Base-by-base conservation (phyloP, 1,140 invertebrate species). In the Drosophila bifasciata region DNA sequence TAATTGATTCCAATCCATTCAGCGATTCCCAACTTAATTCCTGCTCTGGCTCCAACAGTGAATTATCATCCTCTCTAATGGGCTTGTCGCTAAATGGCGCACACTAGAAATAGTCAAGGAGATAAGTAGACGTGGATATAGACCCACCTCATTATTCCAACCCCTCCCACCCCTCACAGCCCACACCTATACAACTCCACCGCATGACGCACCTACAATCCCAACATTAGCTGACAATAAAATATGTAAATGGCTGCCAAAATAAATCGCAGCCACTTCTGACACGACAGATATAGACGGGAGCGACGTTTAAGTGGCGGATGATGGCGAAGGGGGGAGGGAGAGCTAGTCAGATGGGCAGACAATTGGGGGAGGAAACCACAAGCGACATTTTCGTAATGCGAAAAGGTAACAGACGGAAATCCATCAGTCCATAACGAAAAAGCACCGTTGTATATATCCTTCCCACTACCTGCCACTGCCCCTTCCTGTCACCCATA, bases 241-340 rank as follows among this genome's bases (percentile, higher is more conserved):
- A 86, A 86, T 86, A 86, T 86, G 81, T 81, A 88, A 86, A 88
- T 86, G 83, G 62, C 56, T 61, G 77, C 68, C 78, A 74, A 36
- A 78, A 85, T 85, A 85, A 85, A 85, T 86, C 78, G 83, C 81
- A 77, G 73, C 58, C 66, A 81, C 81, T 81, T 88, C 68, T 64
- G 76, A 68, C 72, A 74, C 57, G 69, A 36, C 68, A 39, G 39
- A 49, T 55, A 32, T 32, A 32, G 28, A 32, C 28, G 28, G 28
- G 1, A 11, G 28, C 28, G 9, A 32, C 11, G 32, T 36, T 36
- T 36, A 41, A 32, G 28, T 25, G 16, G 19, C 19, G 9, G 40
- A 7, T 1, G 50, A 13, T 1, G 6, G 36, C 3, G 11, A 15
- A 13, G 39, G 15, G 15, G 36, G 19, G 17, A 9, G 8, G 36